phyloP scores from a whole-genome alignment of 2,113 vertebrate genomes.

The Phoenicopterus ruber region DNA sequence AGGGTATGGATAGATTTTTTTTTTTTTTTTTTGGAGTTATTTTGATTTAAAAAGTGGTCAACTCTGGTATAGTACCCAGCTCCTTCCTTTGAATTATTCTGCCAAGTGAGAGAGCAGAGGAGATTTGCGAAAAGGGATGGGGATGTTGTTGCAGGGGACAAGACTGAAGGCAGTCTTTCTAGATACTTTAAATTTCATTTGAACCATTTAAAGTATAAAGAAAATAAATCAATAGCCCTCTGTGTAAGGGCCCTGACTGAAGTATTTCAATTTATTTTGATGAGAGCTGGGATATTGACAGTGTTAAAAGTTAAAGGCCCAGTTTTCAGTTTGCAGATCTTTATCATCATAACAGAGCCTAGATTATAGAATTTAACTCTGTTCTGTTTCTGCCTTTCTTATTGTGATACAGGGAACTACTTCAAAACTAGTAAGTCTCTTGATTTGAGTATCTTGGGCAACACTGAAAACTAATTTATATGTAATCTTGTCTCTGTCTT shows the following conservation, averaged over 20 bases:
- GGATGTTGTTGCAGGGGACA: neutral
- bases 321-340: neutral
- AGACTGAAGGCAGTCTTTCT: neutral
- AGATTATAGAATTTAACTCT: neutral
- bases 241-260: neutral
- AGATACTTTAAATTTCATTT: neutral
- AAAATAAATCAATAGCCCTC: neutral
- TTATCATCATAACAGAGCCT: neutral
- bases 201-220: neutral
- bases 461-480: neutral
- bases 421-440: no score
- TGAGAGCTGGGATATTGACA: neutral
- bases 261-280: neutral
- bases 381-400: neutral
- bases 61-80: neutral
- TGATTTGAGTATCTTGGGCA: neutral
- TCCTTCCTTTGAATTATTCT: neutral
- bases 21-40: neutral
- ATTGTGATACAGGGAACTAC: neutral
- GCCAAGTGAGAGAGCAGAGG: neutral
- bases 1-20: neutral
- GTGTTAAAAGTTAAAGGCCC: neutral
- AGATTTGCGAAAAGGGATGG: neutral
- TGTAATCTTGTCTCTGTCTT: neutral
- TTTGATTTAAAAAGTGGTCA: neutral